Evolutionary conservation across 2,888 invertebrate genomes (phyloP).

Genomic region (Cremastinae sp.): DNA sequence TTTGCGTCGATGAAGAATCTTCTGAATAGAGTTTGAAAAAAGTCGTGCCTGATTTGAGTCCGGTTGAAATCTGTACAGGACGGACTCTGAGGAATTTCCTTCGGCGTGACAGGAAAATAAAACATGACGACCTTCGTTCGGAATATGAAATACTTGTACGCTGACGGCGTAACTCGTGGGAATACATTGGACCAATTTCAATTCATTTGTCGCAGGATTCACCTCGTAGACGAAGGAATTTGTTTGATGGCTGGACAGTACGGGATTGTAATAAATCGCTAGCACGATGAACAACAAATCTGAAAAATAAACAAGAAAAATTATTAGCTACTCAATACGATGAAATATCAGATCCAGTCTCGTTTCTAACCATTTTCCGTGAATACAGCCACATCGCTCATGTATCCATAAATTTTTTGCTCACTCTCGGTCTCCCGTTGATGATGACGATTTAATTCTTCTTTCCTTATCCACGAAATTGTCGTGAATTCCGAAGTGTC

Average conservation of each 20-base stretch:
- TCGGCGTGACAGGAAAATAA: conserved; percentile 66
- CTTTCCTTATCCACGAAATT: conserved; percentile 65
- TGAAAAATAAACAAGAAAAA: conserved; percentile 37
- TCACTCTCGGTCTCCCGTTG: conserved; percentile 29
- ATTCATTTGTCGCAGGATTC: conserved; percentile 54
- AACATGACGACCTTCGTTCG: conserved; percentile 58
- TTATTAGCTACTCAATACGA: neutral
- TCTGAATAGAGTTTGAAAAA: conserved; percentile 2
- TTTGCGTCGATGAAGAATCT: neutral
- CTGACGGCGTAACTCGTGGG: conserved; percentile 68
- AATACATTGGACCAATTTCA: conserved; percentile 64
- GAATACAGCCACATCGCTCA: conserved; percentile 68
- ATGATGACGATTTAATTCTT: neutral
- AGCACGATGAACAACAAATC: conserved; percentile 68
- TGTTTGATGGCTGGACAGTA: conserved; percentile 62
- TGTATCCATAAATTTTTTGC: conserved; percentile 64
- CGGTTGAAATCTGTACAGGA: conserved; percentile 66
- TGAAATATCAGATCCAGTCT: neutral
- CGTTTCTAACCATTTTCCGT: conserved; percentile 59
- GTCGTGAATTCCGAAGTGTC: conserved; percentile 63
- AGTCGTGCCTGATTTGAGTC: conserved; percentile 61
- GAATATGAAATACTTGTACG: conserved; percentile 66
- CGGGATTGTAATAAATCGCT: conserved; percentile 70
- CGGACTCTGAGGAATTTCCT: conserved; percentile 62
- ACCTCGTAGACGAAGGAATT: conserved; percentile 70